Base-by-base conservation (phyloP, 1,140 invertebrate genomes). In the Galleria mellonella region DNA sequence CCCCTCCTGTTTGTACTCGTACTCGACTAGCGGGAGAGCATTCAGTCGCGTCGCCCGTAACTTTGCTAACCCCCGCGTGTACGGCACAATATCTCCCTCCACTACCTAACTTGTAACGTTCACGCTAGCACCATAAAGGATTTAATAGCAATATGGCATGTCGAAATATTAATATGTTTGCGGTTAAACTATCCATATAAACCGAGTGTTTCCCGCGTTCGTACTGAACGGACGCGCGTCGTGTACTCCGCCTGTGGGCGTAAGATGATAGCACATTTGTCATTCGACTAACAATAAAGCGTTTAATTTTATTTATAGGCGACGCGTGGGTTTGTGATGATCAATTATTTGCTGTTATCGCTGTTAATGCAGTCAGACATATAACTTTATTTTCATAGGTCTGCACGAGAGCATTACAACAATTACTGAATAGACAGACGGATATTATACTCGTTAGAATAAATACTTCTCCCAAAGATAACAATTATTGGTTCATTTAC, bases 141-240 rank as follows among this genome's bases (percentile, higher is more conserved):
- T 73, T 75, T 79, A 76, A 83, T 77, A 62, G 63, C 62, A 58
- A 70, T 61, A 67, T 76, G 58, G 59, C 73, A 70, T 78, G 74
- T 72, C 70, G 65, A 74, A 83, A 79, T 72, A 82, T 75, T 74
- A 77, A 78, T 78, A 74, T 74, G 60, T 61, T 62, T 63, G 67
- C 64, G 62, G 71, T 50, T 64, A 62, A 69, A 69, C 61, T 64
- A 61, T 57, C 58, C 55, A 52, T 54, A 65, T 58, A 68, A 63
- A 67, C 58, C 57, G 38, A 54, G 51, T 62, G 62, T 68, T 55
- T 63, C 47, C 33, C 32, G 45, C 50, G 44, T 45, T 44, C 44
- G 41, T 44, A 6, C 29, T 17, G 39, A 14, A 23, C 17, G 17
- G 17, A 6, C 6, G 14, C 14, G 39, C 39, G n/a, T 29, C 15